Conservation (phyloP, 2,888 invertebrate species). For the Sminthurides aquaticus region DNA sequence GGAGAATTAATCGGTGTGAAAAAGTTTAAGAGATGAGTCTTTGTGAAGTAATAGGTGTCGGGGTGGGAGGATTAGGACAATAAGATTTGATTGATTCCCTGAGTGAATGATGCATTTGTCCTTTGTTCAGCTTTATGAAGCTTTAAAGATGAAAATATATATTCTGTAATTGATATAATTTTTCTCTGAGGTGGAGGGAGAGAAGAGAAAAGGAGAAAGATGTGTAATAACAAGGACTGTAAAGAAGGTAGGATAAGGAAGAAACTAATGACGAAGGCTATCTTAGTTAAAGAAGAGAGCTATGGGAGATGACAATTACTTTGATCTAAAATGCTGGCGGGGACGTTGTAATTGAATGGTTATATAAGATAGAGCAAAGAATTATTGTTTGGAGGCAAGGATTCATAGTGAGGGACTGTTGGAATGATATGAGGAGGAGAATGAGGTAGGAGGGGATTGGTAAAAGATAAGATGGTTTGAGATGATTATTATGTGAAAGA, state of each 20-base stretch:
- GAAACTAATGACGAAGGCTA: too few species aligned
- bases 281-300: too few species aligned
- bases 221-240: too few species aligned
- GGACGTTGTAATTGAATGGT: background rate
- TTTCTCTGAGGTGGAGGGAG: too few species aligned
- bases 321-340: background rate
- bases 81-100: background rate
- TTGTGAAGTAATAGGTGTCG: background rate
- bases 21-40: background rate
- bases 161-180: too few species aligned
- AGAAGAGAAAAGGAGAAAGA: too few species aligned
- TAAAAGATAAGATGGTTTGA: background rate
- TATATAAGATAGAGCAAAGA: background rate
- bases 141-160: too few species aligned
- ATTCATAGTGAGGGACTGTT: background rate
- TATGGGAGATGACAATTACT: background rate
- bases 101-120: background rate
- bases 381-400: background rate
- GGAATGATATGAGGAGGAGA: background rate
- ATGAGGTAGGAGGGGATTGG: background rate
- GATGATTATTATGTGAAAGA: background rate
- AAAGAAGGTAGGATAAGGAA: too few species aligned
- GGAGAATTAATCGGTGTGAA: background rate
- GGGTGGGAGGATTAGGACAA: background rate
- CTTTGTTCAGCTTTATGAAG: too few species aligned